These are phyloP conservation scores for Tringa solitaria DNA, from an alignment of 2,113 vertebrate species.

Conservation along the genomic window DNA sequence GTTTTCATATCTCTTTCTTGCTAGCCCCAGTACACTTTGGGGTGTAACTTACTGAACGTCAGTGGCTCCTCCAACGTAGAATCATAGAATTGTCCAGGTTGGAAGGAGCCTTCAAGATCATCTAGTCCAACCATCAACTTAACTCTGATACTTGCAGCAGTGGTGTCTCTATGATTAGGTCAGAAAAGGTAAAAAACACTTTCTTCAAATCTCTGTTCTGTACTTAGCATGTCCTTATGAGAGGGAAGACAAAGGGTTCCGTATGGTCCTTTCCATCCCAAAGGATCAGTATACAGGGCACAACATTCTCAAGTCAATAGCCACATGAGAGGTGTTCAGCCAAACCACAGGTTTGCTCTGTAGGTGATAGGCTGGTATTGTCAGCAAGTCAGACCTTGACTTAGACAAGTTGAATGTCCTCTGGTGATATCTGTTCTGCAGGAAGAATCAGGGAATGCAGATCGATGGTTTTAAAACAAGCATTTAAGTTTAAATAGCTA, in stretches of 20 bases:
- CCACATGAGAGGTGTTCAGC: accelerated
- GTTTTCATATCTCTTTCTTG: neutral
- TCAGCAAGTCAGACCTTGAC: neutral
- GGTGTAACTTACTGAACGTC: neutral
- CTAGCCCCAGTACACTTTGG: neutral
- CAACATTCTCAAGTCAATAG: neutral
- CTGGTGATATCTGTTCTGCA: neutral
- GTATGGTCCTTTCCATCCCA: accelerated
- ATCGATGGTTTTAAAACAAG: neutral
- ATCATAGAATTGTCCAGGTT: no score
- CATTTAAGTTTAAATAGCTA: neutral
- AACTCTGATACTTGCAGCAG: neutral
- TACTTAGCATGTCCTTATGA: accelerated
- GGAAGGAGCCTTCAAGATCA: no score
- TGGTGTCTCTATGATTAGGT: neutral
- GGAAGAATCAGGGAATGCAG: neutral
- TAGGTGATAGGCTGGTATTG: neutral
- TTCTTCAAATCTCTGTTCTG: neutral
- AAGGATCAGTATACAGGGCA: neutral
- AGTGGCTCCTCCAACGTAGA: neutral
- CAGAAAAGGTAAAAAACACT: neutral
- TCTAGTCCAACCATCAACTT: no score
- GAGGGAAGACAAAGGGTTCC: neutral
- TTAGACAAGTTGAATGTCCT: neutral
- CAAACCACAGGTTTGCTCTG: neutral